Evolutionary conservation across 2,888 invertebrate genomes (phyloP).

Genomic region (Eremobia ochroleuca): DNA sequence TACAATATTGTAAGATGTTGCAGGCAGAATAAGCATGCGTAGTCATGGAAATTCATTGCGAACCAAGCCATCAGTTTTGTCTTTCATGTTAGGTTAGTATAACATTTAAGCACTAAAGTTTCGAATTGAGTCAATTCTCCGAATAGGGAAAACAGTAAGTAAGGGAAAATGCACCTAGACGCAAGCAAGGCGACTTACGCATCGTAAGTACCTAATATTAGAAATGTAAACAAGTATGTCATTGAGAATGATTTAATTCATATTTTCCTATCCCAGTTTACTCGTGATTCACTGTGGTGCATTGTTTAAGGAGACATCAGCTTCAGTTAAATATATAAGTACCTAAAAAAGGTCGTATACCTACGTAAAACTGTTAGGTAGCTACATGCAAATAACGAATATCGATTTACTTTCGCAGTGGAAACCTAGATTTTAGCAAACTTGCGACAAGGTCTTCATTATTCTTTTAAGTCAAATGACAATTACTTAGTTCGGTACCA

Average conservation of each 20-base stretch:
- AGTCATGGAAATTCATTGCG: background rate
- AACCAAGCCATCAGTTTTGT: background rate
- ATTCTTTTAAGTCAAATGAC: background rate
- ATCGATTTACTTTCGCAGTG: background rate
- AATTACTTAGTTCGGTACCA: background rate
- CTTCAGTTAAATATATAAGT: background rate
- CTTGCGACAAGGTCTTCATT: background rate
- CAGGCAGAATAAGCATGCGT: background rate
- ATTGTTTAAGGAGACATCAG: slow-evolving; percentile 12
- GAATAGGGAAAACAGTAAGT: background rate
- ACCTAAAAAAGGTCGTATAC: background rate
- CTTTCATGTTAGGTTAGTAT: background rate
- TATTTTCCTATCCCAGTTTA: slow-evolving; percentile 32
- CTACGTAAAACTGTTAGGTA: background rate
- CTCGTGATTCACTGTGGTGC: slow-evolving; percentile 19
- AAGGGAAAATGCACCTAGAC: slow-evolving; percentile 24
- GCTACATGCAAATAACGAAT: background rate
- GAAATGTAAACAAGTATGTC: slow-evolving; percentile 28
- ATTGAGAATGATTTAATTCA: slow-evolving; percentile 6
- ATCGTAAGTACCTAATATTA: slow-evolving; percentile 28
- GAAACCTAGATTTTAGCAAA: background rate
- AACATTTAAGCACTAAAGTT: background rate
- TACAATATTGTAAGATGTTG: background rate
- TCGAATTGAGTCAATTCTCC: background rate
- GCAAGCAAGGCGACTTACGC: background rate